Conservation (phyloP, 1,140 invertebrate genomes). For the Drosophila mauritiana region DNA sequence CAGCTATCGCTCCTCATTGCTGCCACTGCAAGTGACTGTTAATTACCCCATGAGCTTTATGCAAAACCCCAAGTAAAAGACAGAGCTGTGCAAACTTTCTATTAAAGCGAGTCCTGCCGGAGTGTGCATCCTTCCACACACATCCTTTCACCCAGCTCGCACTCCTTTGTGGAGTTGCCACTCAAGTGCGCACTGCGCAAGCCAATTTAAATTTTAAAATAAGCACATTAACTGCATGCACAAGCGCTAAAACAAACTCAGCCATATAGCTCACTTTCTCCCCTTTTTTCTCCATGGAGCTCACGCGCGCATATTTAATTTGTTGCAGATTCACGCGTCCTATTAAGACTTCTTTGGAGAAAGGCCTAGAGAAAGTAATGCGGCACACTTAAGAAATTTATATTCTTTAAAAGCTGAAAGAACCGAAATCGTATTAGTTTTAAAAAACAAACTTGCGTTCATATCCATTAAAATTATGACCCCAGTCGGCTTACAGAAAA, state of each 20-base stretch:
- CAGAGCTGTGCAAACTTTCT: slow-evolving; percentile 68
- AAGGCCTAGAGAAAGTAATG: neutral
- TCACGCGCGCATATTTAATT: slow-evolving; percentile 66
- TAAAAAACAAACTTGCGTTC: too few relatives aligned
- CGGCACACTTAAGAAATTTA: neutral
- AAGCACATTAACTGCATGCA: slow-evolving; percentile 80
- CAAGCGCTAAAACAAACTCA: slow-evolving; percentile 53
- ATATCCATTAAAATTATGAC: too few relatives aligned
- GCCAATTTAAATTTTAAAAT: slow-evolving; percentile 83
- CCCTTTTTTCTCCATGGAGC: neutral
- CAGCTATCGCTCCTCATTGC: neutral
- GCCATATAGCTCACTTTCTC: neutral
- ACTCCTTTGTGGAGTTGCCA: slow-evolving; percentile 23
- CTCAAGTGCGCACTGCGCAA: slow-evolving; percentile 76
- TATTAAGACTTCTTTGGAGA: neutral
- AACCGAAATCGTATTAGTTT: too few relatives aligned
- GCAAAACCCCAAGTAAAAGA: slow-evolving; percentile 54
- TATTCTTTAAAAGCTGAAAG: neutral
- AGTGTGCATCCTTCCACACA: slow-evolving; percentile 12
- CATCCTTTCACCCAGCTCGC: neutral
- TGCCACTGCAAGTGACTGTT: slow-evolving; percentile 71
- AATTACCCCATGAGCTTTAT: slow-evolving; percentile 73
- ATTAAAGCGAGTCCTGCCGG: slow-evolving; percentile 59
- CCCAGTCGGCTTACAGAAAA: neutral
- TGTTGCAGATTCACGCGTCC: slow-evolving; percentile 60